Base-by-base conservation (phyloP, 2,888 invertebrate species). In the Smittia sp. region DNA sequence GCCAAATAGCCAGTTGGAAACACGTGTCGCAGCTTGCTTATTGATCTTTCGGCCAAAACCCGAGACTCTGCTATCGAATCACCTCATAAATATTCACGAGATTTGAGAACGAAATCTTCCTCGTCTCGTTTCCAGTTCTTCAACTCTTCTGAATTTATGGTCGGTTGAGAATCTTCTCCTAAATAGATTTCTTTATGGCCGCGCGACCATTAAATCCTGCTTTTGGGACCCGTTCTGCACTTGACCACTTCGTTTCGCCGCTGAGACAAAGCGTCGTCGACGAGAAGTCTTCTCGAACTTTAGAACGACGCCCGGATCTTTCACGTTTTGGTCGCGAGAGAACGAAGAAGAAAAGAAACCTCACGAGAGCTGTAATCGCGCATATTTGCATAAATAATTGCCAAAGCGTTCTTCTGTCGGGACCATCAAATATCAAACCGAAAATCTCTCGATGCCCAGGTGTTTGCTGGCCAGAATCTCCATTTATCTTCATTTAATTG, bases 401-500 rank as follows among this genome's bases (percentile, higher is more conserved):
- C 6, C 22, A 58, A 2, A 58, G 18, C 18, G 58, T 13, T 18
- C 9, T 18, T 58, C 22, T 18, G 58, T 22, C 58, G 58, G 58
- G 7, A 58, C 22, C 58, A 58, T 58, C 58, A 58, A 58, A 58
- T 58, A 22, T 20, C 2, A 58, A 13, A 22, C 2, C 18, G 4
- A 58, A 58, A 32, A 32, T 32, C 32, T 32, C 32, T 46, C 58
- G 58, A 58, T 22, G 58, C 58, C 58, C 58, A 58, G 58, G 58
- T 58, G 58, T 58, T 58, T 58, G 9, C 18, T 18, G 58, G 2
- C 22, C 3, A 46, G 15, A 46, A 18, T 58, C 9, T 58, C 22
- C 58, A 58, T 58, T 46, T 46, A 58, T 13, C 20, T 58, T 22
- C 2, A 20, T 18, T 58, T 46, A 6, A 46, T 58, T 22, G 2